These are phyloP conservation scores for Pasiphila rectangulata DNA, from an alignment of 2,888 invertebrate species.

Conservation along the genomic window DNA sequence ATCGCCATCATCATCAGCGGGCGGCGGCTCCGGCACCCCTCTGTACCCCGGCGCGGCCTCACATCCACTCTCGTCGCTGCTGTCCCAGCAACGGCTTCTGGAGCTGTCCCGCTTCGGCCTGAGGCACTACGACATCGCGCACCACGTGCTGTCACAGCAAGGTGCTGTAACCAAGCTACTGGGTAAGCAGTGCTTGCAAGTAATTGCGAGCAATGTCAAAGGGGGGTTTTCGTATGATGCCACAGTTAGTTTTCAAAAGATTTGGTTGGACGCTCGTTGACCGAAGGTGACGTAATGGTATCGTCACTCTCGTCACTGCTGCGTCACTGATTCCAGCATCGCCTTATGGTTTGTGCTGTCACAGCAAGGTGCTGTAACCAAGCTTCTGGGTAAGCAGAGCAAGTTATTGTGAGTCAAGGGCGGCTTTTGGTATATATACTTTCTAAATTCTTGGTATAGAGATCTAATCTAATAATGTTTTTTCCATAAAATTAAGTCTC, in stretches of 20 bases:
- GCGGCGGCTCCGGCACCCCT: slow-evolving; percentile 68
- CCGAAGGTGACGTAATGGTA: too few relatives aligned
- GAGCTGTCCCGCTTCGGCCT: slow-evolving; percentile 90
- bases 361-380: too few relatives aligned
- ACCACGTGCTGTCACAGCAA: slow-evolving; percentile 94
- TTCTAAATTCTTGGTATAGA: too few relatives aligned
- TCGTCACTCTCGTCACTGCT: too few relatives aligned
- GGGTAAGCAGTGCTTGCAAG: slow-evolving; percentile 82
- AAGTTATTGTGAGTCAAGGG: too few relatives aligned
- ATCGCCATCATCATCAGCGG: slow-evolving; percentile 77
- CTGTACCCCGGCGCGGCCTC: slow-evolving; percentile 72
- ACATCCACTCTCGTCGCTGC: slow-evolving; percentile 85
- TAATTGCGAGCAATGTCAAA: slow-evolving; percentile 5
- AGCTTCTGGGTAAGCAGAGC: too few relatives aligned
- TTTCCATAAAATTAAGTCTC: too few relatives aligned
- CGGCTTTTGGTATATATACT: too few relatives aligned
- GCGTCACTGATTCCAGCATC: too few relatives aligned
- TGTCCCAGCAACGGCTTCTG: slow-evolving; percentile 89
- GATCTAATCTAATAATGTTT: too few relatives aligned
- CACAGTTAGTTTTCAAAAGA: not conserved
- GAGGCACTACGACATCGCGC: slow-evolving; percentile 93
- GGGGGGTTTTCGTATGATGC: not conserved
- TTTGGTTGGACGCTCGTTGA: too few relatives aligned
- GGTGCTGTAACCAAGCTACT: slow-evolving; percentile 94
- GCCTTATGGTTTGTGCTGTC: too few relatives aligned